Base-by-base conservation (phyloP, 2,888 invertebrate genomes). In the Fragum whitleyi region DNA sequence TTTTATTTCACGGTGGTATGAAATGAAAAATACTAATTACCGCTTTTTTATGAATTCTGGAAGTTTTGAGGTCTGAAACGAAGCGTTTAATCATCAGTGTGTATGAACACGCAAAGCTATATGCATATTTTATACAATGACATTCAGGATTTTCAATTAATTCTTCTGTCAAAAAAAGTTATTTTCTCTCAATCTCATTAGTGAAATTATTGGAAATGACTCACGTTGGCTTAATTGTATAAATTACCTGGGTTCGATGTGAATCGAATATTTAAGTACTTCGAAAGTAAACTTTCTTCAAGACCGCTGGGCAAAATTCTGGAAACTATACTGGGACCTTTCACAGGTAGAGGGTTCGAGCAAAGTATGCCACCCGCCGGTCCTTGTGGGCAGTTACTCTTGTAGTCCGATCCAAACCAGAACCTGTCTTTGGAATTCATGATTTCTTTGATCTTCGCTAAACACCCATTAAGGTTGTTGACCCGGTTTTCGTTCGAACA, bases 351-450 rank as follows among this genome's bases (percentile, higher is more conserved):
- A 14, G 21, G 19, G 36, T 77, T 79, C 23, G 29, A 19, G 59
- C 83, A 83, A 7, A 19, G 23, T 6, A 65, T 3, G 9, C 28
- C 59, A 28, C 23, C 51, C 19, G 19, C 69, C 2, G 29, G 47
- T 0, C 74, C 77, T 9, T 29, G 21, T 26, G 74, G 77, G 28
- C 83, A 83, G 6, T 26, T 47, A 0, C 19, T 47, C n/a, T 21
- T 14, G 53, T 79, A 83, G 0, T 53, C 16, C 0, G 57, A 53
- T 0, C 83, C 83, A 47, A 83, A 83, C 83, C 83, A 83, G 57
- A 76, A 83, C 0, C 2, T 14, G 26, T 59, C 26, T 1, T 62
- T 47, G 36, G 71, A 67, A 19, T 68, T 11, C 16, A 76, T 42
- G 1, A 51, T 16, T 21, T 55, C 47, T 14, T 59, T 57, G 29